Evolutionary conservation across 2,797 vertebrate species (phyloP).

Genomic region (Eulemur mongoz): DNA sequence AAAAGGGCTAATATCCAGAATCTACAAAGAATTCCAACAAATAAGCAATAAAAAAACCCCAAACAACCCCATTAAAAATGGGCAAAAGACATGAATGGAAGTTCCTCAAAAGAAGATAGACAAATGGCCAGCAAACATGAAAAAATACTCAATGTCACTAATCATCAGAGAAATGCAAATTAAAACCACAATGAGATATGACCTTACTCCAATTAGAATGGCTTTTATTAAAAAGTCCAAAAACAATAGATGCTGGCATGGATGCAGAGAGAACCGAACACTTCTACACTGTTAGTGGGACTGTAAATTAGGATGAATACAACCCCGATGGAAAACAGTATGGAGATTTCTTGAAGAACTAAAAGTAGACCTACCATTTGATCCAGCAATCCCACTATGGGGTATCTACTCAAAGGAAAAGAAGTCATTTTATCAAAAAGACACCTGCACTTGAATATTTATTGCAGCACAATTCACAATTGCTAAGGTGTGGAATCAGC

Average conservation of each 20-base stretch:
- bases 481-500: not conserved
- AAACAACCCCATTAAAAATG: not conserved
- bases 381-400: not conserved
- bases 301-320: not conserved
- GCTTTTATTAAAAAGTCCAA: not conserved
- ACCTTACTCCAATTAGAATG: not conserved
- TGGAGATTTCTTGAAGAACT: not conserved
- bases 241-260: not conserved
- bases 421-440: not conserved
- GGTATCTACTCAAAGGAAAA: not conserved
- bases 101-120: not conserved
- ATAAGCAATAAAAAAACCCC: not conserved
- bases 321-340: not conserved
- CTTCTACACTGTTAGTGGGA: not conserved
- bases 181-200: not conserved
- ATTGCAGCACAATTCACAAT: not conserved
- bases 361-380: not conserved
- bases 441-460: not conserved
- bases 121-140: not conserved
- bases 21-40: not conserved
- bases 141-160: not conserved
- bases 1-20: no score
- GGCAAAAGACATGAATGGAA: not conserved
- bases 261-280: fast-evolving
- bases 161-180: not conserved